Evolutionary conservation across 2,797 vertebrate species (phyloP).

Genomic region (Clamator glandarius): DNA sequence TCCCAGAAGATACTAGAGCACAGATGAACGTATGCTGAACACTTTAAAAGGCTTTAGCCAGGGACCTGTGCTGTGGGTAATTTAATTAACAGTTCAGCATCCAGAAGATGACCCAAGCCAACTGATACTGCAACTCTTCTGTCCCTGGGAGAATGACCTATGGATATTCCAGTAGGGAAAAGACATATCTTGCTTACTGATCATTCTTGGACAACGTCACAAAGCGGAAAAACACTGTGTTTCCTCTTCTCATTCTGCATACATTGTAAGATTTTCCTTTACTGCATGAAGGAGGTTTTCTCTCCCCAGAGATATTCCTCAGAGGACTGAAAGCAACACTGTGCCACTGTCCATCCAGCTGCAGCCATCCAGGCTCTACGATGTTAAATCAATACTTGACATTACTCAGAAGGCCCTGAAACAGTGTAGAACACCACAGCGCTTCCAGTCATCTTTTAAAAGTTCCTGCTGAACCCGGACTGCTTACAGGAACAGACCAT

Average conservation of each 20-base stretch:
- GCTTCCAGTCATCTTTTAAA: neutral
- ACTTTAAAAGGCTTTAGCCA: constrained; percentile 41
- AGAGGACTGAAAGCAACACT: neutral
- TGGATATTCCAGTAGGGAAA: neutral
- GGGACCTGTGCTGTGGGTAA: constrained; percentile 52
- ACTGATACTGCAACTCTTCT: constrained; percentile 6
- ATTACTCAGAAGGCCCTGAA: neutral
- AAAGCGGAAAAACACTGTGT: neutral
- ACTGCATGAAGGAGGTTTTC: neutral
- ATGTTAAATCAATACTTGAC: neutral
- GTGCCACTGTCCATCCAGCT: neutral
- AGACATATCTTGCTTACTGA: neutral
- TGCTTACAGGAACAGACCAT: neutral
- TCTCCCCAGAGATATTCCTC: neutral
- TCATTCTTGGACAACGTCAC: neutral
- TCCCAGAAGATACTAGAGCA: constrained; percentile 54
- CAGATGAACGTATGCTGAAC: constrained; percentile 49
- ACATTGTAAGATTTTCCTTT: neutral
- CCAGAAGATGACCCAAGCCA: constrained; percentile 28
- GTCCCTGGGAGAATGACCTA: constrained; percentile 1
- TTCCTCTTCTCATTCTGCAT: neutral
- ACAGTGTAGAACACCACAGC: neutral
- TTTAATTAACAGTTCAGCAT: constrained; percentile 70
- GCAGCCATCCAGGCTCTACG: neutral
- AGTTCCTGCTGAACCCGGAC: neutral